Conservation (phyloP, 2,113 vertebrate genomes). For the Oreochromis niloticus region DNA sequence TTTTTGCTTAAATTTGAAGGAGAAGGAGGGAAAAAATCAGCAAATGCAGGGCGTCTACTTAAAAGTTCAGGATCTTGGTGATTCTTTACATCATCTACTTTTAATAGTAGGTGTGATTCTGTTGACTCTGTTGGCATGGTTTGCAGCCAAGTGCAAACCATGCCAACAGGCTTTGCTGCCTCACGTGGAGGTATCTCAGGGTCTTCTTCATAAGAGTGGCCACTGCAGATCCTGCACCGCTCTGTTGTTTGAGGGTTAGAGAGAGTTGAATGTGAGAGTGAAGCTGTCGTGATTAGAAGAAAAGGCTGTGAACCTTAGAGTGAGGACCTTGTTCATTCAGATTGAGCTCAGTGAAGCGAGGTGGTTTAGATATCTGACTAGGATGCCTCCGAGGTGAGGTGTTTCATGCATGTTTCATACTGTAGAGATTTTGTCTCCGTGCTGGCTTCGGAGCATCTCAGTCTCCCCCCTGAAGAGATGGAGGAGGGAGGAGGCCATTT, state of each 20-base stretch:
- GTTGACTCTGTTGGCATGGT: background rate
- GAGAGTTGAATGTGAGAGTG: background rate
- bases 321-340: background rate
- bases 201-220: background rate
- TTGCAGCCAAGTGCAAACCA: background rate
- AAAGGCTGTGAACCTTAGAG: background rate
- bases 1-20: background rate
- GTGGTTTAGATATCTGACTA: background rate
- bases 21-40: background rate
- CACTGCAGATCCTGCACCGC: background rate
- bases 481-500: background rate
- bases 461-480: background rate
- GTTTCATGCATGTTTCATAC: background rate
- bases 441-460: background rate
- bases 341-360: background rate
- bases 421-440: background rate
- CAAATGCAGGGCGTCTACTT: background rate
- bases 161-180: fast-evolving
- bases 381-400: background rate
- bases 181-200: fast-evolving
- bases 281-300: background rate
- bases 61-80: background rate
- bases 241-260: background rate
- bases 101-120: background rate
- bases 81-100: background rate